Conservation (phyloP, 2,888 invertebrate species). For the Auanema freiburgensis region DNA sequence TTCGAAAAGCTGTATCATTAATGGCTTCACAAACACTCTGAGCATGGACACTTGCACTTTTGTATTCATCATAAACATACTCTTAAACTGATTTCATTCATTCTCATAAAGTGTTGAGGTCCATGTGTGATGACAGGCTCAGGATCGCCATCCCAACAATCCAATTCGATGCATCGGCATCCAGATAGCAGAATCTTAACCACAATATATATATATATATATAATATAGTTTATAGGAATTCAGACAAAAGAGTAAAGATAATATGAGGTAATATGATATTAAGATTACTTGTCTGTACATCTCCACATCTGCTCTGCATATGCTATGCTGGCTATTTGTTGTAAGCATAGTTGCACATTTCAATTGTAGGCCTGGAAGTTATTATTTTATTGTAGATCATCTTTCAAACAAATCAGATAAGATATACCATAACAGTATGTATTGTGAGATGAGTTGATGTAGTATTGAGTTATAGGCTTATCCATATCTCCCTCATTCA, state of each 20-base stretch:
- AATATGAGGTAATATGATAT: no score
- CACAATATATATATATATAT: neutral
- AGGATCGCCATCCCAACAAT: conserved; percentile 95
- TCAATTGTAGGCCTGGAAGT: conserved; percentile 31
- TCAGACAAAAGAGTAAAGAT: neutral
- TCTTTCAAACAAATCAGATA: no score
- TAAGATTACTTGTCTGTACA: conserved; percentile 80
- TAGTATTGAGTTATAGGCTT: conserved; percentile 56
- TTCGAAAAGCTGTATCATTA: conserved; percentile 94
- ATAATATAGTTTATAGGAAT: conserved; percentile 6
- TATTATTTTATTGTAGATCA: no score
- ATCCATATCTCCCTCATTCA: conserved; percentile 49
- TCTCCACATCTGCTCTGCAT: conserved; percentile 82
- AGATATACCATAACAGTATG: conserved; percentile 40
- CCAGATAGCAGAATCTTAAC: conserved; percentile 82
- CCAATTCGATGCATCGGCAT: conserved; percentile 94
- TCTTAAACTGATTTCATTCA: conserved; percentile 45
- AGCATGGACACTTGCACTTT: neutral
- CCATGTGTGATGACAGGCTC: conserved; percentile 96
- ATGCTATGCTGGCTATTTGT: conserved; percentile 5
- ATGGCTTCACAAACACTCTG: conserved; percentile 92
- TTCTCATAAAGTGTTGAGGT: conserved; percentile 65
- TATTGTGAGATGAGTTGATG: conserved; percentile 56
- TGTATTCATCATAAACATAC: conserved; percentile 14
- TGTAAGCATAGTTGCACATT: conserved; percentile 20